phyloP scores from a whole-genome alignment of 2,113 vertebrate species.

The Cyanoderma ruficeps region DNA sequence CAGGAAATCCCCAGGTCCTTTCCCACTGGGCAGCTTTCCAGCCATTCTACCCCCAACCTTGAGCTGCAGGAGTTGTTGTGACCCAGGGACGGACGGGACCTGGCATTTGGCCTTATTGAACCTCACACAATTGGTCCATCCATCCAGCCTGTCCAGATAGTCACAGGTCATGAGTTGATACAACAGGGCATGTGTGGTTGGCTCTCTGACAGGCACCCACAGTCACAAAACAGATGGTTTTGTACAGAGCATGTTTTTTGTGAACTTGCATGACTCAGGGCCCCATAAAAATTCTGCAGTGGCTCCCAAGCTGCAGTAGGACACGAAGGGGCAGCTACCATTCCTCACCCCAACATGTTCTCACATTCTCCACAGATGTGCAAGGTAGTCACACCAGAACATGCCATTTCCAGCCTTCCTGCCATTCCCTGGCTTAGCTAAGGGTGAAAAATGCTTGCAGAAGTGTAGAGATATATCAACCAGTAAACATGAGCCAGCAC shows the following conservation, averaged over 20 bases:
- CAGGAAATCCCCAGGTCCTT: neutral
- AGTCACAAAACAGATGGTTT: neutral
- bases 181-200: fast-evolving
- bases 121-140: neutral
- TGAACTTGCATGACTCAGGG: neutral
- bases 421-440: neutral
- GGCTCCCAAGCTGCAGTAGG: neutral
- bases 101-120: neutral
- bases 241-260: neutral
- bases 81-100: neutral
- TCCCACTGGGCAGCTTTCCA: neutral
- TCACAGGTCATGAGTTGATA: neutral
- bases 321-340: fast-evolving
- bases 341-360: neutral
- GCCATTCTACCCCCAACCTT: neutral
- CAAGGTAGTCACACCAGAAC: neutral
- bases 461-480: neutral
- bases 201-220: neutral
- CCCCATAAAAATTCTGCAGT: neutral
- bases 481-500: neutral
- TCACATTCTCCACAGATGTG: neutral
- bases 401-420: neutral
- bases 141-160: neutral
- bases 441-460: neutral
- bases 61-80: neutral